Evolutionary conservation across 2,113 vertebrate genomes (phyloP).

Genomic region (Melanerpes formicivorus): DNA sequence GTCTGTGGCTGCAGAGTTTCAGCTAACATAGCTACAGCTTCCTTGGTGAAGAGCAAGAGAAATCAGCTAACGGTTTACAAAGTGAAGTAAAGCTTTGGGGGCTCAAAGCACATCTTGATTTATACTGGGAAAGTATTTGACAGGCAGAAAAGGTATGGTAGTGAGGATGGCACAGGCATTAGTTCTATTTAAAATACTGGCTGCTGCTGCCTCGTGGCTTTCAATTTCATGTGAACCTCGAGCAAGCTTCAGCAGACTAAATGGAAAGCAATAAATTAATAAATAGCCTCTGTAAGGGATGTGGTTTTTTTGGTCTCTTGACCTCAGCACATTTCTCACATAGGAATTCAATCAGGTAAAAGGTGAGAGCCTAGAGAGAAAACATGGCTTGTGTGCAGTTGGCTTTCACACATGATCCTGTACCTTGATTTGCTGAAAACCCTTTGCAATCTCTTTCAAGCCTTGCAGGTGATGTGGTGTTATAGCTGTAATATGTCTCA

Average conservation of each 20-base stretch:
- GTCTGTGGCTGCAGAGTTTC: neutral
- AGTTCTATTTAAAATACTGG: neutral
- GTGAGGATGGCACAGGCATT: neutral
- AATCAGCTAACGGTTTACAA: neutral
- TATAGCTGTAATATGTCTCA: neutral
- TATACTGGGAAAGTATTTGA: neutral
- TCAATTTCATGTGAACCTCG: neutral
- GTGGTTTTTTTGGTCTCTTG: neutral
- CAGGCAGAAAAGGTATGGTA: neutral
- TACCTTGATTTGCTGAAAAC: neutral
- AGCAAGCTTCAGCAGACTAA: neutral
- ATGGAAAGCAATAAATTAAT: neutral
- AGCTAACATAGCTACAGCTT: neutral
- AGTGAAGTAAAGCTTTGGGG: neutral
- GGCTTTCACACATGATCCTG: neutral
- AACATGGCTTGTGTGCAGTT: neutral
- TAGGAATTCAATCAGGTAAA: neutral
- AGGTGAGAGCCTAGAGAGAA: neutral
- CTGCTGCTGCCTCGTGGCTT: neutral
- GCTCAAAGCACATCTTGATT: neutral
- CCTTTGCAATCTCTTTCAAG: neutral
- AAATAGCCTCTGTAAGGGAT: neutral
- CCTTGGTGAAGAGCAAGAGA: neutral
- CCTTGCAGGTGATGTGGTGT: neutral
- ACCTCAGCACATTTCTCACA: fast-evolving